These are phyloP conservation scores for Chouioia cunea DNA, from an alignment of 2,888 invertebrate genomes.

Conservation along the genomic window DNA sequence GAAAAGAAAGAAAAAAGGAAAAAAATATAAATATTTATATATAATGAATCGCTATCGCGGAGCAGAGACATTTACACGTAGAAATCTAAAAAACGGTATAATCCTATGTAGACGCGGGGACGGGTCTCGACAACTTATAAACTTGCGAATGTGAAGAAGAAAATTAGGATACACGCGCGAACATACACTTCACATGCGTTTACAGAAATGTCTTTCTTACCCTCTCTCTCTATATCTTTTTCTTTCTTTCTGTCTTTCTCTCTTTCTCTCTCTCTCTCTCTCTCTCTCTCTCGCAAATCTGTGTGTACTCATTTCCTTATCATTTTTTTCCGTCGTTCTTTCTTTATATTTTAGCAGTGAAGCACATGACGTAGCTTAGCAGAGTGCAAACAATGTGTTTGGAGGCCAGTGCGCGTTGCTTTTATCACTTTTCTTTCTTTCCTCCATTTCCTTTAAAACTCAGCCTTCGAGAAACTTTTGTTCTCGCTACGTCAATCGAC, in stretches of 20 bases:
- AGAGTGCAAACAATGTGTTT: slow-evolving; percentile 91
- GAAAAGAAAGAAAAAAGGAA: too few relatives aligned
- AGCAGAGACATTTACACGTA: slow-evolving; percentile 65
- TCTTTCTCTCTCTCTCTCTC: slow-evolving; percentile 16
- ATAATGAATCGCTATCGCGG: slow-evolving; percentile 59
- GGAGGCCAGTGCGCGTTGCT: slow-evolving; percentile 77
- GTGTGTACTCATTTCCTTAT: slow-evolving; percentile 33
- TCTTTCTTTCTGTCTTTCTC: slow-evolving; percentile 36
- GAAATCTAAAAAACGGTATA: slow-evolving; percentile 58
- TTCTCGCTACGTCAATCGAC: slow-evolving; percentile 53
- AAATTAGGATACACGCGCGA: slow-evolving; percentile 23
- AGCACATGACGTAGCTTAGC: slow-evolving; percentile 63
- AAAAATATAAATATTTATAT: too few relatives aligned
- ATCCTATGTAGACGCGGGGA: slow-evolving; percentile 55
- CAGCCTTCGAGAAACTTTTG: slow-evolving; percentile 33
- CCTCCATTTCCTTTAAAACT: slow-evolving; percentile 35
- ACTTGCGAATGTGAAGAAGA: slow-evolving; percentile 14
- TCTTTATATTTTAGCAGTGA: slow-evolving; percentile 6
- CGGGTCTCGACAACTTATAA: slow-evolving; percentile 44
- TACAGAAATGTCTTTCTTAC: slow-evolving; percentile 42
- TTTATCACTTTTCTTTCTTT: slow-evolving; percentile 47
- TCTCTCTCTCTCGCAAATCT: slow-evolving; percentile 25
- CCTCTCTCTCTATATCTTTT: slow-evolving; percentile 31
- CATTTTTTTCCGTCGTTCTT: slow-evolving; percentile 10
- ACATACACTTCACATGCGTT: slow-evolving; percentile 27